phyloP scores from a whole-genome alignment of 2,888 invertebrate genomes.

The Coelogynopora nodosa region DNA sequence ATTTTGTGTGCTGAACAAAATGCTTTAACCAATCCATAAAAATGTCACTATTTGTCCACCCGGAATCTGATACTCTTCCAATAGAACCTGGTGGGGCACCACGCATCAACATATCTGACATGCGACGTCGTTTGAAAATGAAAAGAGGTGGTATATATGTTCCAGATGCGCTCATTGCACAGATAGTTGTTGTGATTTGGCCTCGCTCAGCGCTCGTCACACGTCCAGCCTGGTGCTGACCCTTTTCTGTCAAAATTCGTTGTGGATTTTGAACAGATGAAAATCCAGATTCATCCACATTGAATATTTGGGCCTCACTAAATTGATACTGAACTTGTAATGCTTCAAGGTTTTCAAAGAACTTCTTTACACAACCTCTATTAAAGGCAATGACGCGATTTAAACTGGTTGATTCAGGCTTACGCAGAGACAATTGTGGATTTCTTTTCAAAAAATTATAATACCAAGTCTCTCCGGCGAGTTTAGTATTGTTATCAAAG shows the following conservation, averaged over 20 bases:
- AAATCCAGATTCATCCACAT: conserved; percentile 41
- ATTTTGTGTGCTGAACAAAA: conserved; percentile 44
- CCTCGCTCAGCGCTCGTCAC: conserved; percentile 46
- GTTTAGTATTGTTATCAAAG: neutral
- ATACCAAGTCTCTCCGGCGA: conserved; percentile 26
- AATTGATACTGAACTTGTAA: conserved; percentile 26
- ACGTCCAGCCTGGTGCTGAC: conserved; percentile 37
- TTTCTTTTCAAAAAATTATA: conserved; percentile 26
- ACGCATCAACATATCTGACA: conserved; percentile 40
- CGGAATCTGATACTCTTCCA: conserved; percentile 42
- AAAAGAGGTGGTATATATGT: conserved; percentile 47
- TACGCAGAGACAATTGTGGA: conserved; percentile 32
- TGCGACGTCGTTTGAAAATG: conserved; percentile 46
- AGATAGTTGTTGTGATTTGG: conserved; percentile 44
- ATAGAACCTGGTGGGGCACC: conserved; percentile 44
- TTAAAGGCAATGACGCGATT: conserved; percentile 27
- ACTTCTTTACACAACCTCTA: conserved; percentile 19
- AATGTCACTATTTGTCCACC: conserved; percentile 48
- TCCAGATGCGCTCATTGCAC: conserved; percentile 43
- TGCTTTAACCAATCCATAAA: conserved; percentile 47
- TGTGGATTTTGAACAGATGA: conserved; percentile 32
- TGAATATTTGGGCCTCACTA: conserved; percentile 17
- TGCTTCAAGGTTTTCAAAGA: conserved; percentile 34
- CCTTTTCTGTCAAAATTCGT: conserved; percentile 38
- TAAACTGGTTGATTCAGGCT: conserved; percentile 29